A percentile compares a stretch with the other conserved stretches of the same genome.
Conservation (phyloP, 2,888 invertebrate genomes). For the Sarcophaga variegata region DNA sequence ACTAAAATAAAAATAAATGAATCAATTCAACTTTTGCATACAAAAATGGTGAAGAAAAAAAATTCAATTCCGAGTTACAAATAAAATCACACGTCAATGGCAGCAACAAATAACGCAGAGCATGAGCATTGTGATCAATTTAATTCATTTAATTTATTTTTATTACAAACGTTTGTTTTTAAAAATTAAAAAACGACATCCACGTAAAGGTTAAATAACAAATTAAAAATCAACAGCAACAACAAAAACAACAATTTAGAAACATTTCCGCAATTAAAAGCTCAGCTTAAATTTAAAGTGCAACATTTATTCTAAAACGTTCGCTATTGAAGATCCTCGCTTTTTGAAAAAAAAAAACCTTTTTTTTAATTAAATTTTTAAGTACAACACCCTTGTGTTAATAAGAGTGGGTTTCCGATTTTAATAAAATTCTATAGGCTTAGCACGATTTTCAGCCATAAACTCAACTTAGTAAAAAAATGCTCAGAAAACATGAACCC, state of each 20-base stretch:
- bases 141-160: conserved; percentile 37
- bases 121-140: conserved; percentile 37
- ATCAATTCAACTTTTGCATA: conserved; percentile 37
- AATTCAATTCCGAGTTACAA: background rate
- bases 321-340: conserved; percentile 24
- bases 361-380: conserved; percentile 27
- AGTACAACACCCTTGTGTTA: conserved; percentile 57
- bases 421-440: conserved; percentile 67
- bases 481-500: background rate
- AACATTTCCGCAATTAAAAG: conserved; percentile 68
- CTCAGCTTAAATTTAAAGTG: conserved; percentile 5
- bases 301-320: conserved; percentile 1
- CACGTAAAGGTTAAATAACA: conserved; percentile 64
- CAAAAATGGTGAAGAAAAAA: background rate
- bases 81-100: background rate
- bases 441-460: conserved; percentile 51
- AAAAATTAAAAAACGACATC: background rate
- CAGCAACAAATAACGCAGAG: background rate
- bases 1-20: conserved; percentile 15
- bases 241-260: conserved; percentile 24
- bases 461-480: background rate
- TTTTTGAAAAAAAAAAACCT: conserved; percentile 5
- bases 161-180: conserved; percentile 25
- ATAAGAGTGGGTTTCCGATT: conserved; percentile 58
- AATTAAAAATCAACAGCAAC: conserved; percentile 53